phyloP scores from a whole-genome alignment of 2,113 vertebrate genomes.

The cattle (Bos taurus) region DNA sequence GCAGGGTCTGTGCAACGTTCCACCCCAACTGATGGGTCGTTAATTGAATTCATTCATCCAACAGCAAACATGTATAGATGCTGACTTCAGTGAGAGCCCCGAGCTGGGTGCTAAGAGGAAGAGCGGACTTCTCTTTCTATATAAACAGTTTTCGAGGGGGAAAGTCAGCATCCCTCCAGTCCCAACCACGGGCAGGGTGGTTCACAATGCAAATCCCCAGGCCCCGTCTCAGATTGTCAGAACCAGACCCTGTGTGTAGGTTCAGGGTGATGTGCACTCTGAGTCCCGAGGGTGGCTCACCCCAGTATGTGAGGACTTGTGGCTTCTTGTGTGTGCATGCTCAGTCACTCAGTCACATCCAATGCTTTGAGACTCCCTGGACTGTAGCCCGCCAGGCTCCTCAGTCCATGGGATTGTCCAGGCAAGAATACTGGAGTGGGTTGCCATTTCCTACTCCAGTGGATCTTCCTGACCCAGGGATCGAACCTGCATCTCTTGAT shows the following conservation, averaged over 20 bases:
- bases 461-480: background rate
- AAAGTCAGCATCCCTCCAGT: background rate
- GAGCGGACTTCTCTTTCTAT: background rate
- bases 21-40: background rate
- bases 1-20: background rate
- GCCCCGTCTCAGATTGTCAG: background rate
- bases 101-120: background rate
- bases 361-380: background rate
- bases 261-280: background rate
- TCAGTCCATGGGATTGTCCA: background rate
- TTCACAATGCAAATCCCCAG: background rate
- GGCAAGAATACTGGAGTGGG: background rate
- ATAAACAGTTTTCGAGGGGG: background rate
- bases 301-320: background rate
- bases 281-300: background rate
- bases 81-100: background rate
- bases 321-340: background rate
- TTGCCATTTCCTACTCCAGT: background rate
- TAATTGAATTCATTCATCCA: conserved; percentile 48
- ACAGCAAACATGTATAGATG: conserved; percentile 20
- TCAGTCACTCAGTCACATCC: background rate
- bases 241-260: background rate
- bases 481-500: accelerated
- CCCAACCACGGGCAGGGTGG: no score
- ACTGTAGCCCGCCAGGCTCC: background rate